These are phyloP conservation scores for Drosophila kanekoi DNA, from an alignment of 2,888 invertebrate species.

Conservation along the genomic window DNA sequence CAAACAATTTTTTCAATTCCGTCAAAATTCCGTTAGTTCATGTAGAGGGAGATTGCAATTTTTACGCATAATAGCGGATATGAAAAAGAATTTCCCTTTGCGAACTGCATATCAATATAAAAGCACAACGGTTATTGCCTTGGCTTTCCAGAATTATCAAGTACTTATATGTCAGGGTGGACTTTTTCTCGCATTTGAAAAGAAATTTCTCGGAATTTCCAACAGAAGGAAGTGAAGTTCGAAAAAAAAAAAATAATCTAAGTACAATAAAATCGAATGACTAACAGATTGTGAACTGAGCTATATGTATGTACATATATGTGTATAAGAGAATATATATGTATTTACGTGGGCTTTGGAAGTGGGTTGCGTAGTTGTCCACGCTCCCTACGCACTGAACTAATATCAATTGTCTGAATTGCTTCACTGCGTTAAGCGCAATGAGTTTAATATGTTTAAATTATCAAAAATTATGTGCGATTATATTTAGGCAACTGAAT, in stretches of 20 bases:
- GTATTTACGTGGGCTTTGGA: not conserved
- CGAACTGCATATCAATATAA: slow-evolving; percentile 19
- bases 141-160: slow-evolving; percentile 11
- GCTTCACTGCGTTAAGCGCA: slow-evolving; percentile 16
- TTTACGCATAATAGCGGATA: not conserved
- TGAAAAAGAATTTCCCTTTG: slow-evolving; percentile 10
- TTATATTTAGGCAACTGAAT: too few relatives aligned
- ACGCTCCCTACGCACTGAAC: not conserved
- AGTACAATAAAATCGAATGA: too few relatives aligned
- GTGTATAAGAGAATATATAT: not conserved
- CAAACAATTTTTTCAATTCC: not conserved
- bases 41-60: not conserved
- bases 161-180: not conserved
- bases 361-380: not conserved
- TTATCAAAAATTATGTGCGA: too few relatives aligned
- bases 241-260: not conserved
- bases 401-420: slow-evolving; percentile 1
- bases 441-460: not conserved
- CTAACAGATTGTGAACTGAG: not conserved
- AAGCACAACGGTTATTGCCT: slow-evolving; percentile 6
- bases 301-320: not conserved
- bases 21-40: slow-evolving; percentile 1
- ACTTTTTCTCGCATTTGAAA: not conserved
- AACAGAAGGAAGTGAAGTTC: not conserved
- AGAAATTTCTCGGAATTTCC: not conserved